phyloP scores from a whole-genome alignment of 2,888 invertebrate species.

The Acanthosoma haemorrhoidale region DNA sequence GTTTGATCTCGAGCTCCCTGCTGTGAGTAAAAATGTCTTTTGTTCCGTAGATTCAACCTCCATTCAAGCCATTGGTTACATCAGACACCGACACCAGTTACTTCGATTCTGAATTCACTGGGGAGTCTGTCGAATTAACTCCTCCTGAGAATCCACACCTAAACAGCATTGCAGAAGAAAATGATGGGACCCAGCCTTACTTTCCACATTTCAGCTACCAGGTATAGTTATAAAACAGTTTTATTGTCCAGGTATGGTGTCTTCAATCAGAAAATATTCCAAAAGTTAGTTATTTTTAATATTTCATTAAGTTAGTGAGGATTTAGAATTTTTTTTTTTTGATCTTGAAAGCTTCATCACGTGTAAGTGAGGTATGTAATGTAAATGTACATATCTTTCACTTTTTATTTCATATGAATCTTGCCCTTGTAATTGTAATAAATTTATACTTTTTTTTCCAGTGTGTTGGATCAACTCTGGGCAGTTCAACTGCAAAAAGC shows the following conservation, averaged over 20 bases:
- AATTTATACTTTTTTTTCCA: constrained; percentile 46
- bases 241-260: too few relatives aligned
- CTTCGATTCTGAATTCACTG: constrained; percentile 97
- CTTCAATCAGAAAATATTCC: too few relatives aligned
- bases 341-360: background rate
- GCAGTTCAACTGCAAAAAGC: constrained; percentile 58
- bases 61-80: constrained; percentile 87
- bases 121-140: constrained; percentile 91
- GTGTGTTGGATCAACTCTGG: constrained; percentile 60
- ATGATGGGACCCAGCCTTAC: constrained; percentile 53
- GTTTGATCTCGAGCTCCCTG: too few relatives aligned
- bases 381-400: background rate
- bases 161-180: constrained; percentile 58
- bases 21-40: too few relatives aligned
- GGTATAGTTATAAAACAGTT: too few relatives aligned
- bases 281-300: background rate
- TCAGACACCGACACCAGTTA: constrained; percentile 96
- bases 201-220: constrained; percentile 61
- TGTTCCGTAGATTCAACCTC: constrained; percentile 70
- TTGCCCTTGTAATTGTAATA: background rate
- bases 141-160: constrained; percentile 74
- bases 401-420: background rate
- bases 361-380: background rate
- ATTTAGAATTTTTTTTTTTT: too few relatives aligned
- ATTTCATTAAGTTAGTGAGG: too few relatives aligned